Percentiles rank a stretch among this genome's conserved stretches.
phyloP scores from a whole-genome alignment of 2,888 invertebrate species.

The Noctua fimbriata region DNA sequence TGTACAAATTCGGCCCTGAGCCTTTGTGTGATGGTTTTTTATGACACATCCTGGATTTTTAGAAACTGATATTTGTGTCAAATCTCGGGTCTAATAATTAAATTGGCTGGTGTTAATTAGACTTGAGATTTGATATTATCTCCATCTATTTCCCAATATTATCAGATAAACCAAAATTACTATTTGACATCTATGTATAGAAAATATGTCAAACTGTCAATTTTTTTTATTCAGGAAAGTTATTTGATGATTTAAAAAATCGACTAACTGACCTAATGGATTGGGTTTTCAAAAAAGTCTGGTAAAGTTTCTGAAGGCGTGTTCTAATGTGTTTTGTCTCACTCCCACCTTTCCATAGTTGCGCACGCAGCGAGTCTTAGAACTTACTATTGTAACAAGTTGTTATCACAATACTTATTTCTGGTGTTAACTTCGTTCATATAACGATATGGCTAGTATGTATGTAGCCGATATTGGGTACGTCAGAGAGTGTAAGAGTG shows the following conservation, averaged over 20 bases:
- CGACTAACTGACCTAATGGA: background rate
- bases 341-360: background rate
- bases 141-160: background rate
- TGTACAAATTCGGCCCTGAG: too few relatives aligned
- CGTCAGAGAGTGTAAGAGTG: background rate
- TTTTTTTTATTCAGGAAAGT: background rate
- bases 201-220: background rate
- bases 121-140: constrained; percentile 11
- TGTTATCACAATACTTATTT: constrained; percentile 21
- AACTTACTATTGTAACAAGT: constrained; percentile 17
- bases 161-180: background rate
- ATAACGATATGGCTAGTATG: background rate
- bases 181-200: background rate
- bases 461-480: background rate
- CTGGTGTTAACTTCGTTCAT: constrained; percentile 20
- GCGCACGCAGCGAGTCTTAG: background rate
- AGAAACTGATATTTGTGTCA: background rate
- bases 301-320: background rate
- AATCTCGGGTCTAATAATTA: constrained; percentile 27
- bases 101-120: constrained; percentile 32
- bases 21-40: background rate
- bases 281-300: background rate
- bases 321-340: background rate
- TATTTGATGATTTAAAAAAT: background rate
- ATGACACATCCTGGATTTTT: background rate